These are phyloP conservation scores for Scomber colias DNA, from an alignment of 2,113 vertebrate species.

Conservation along the genomic window DNA sequence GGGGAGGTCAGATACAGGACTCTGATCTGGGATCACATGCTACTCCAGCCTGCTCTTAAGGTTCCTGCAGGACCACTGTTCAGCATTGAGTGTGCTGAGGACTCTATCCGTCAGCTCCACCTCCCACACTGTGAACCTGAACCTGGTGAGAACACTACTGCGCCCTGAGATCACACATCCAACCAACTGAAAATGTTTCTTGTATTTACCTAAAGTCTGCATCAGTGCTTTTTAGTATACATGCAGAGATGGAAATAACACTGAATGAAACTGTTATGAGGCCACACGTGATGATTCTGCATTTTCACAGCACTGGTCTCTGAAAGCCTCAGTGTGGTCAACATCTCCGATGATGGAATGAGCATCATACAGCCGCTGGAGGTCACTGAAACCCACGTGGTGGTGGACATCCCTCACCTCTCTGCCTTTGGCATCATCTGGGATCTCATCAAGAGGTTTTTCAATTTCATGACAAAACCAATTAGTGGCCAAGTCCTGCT, in stretches of 20 bases:
- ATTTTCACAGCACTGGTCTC: neutral
- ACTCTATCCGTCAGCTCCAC: conserved; percentile 38
- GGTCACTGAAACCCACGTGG: conserved; percentile 15
- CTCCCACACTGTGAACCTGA: conserved; percentile 61
- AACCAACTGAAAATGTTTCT: no score
- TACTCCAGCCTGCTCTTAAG: conserved; percentile 9
- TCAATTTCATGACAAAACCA: neutral
- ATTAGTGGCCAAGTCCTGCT: neutral
- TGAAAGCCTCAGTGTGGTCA: neutral
- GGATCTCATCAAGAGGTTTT: neutral
- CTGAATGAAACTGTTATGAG: no score
- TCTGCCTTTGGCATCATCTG: conserved; percentile 11
- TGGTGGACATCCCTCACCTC: neutral
- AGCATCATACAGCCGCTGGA: neutral
- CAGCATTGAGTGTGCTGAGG: conserved; percentile 26
- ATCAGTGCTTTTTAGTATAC: no score
- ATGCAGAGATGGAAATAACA: no score
- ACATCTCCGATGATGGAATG: conserved; percentile 13
- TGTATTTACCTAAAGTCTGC: no score
- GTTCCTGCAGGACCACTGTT: conserved; percentile 48
- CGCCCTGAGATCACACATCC: no score
- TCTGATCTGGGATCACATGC: conserved; percentile 27
- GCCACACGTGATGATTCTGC: no score
- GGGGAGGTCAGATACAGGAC: conserved; percentile 47
- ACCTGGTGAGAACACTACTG: conserved; percentile 33